phyloP scores from a whole-genome alignment of 2,797 vertebrate genomes.

The Tenualosa ilisha region DNA sequence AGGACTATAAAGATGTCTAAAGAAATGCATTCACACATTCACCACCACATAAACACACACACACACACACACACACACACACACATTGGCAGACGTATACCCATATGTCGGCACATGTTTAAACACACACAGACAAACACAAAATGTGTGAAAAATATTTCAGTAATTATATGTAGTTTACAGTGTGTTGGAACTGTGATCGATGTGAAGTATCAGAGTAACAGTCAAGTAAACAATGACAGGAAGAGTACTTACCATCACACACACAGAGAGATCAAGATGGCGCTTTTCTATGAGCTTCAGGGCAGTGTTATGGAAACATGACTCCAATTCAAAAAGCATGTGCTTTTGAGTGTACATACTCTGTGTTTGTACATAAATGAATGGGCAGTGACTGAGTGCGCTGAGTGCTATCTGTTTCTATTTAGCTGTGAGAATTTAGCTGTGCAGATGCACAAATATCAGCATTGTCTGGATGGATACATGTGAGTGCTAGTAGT shows the following conservation, averaged over 20 bases:
- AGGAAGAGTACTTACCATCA: not conserved
- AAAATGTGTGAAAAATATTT: too few species aligned
- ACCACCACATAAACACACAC: not conserved
- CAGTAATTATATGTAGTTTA: too few species aligned
- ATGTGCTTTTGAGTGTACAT: not conserved
- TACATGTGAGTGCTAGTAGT: not conserved
- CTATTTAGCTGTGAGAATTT: not conserved
- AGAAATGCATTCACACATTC: not conserved
- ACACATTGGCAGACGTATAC: not conserved
- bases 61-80: not conserved
- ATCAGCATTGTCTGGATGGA: not conserved
- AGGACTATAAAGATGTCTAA: not conserved
- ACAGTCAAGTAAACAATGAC: too few species aligned
- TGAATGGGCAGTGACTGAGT: not conserved
- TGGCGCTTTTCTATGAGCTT: not conserved
- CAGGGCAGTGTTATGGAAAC: not conserved
- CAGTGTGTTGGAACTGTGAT: too few species aligned
- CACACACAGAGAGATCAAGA: not conserved
- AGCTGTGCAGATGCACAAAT: not conserved
- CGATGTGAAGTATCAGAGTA: too few species aligned
- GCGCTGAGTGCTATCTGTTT: constrained; percentile 11
- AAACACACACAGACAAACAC: not conserved
- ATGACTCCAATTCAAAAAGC: not conserved
- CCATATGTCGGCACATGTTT: too few species aligned
- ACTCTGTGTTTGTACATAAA: not conserved